Evolutionary conservation across 2,113 vertebrate genomes (phyloP), one percentile per base, ranked within the genome.

Genomic region (Zeus faber): DNA sequence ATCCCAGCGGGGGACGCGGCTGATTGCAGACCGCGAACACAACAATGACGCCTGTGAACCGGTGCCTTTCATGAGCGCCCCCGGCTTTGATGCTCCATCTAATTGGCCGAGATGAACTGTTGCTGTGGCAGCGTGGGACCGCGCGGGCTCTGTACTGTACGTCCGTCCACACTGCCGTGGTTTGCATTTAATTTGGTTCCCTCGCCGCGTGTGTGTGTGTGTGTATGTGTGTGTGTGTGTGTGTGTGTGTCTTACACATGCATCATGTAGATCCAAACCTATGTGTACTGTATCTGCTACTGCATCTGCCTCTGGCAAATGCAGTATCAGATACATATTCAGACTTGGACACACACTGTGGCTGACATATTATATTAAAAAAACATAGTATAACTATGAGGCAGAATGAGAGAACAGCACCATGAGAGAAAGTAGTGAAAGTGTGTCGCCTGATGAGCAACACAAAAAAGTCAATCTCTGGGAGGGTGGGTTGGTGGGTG

Each of bases 31-130:
- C 84, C 81, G 80, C 73, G 63, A 74, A 84, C 82, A 82, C 77
- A 79, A 80, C 73, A 77, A 77, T 77, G 67, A 74, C 43, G 74
- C 60, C 75, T 84, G 70, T 81, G 81, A 85, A 83, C 75, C 76
- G 74, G 70, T 5, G 50, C 51, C 64, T 76, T 83, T 84, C 79
- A 70, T 70, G 70, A 60, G 60, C 52, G 59, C 67, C 55, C 62
- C 5, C 20, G 49, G 55, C 84, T 86, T 84, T 89, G 84, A 86
- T 85, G 82, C 70, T 13, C 49, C 74, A 83, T 83, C 72, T 88
- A 87, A 89, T 85, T 85, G 86, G 84, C 77, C 62, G 26, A 83
- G 74, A 87, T 84, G 81, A 82, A 86, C 83, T 84, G 78, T 77
- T 76, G 79, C 79, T 69, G 76, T 63, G 69, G 83, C 74, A 72